Percentiles rank a stretch among this genome's conserved stretches.
phyloP scores from a whole-genome alignment of 2,797 vertebrate species.

The Glyptemys insculpta region DNA sequence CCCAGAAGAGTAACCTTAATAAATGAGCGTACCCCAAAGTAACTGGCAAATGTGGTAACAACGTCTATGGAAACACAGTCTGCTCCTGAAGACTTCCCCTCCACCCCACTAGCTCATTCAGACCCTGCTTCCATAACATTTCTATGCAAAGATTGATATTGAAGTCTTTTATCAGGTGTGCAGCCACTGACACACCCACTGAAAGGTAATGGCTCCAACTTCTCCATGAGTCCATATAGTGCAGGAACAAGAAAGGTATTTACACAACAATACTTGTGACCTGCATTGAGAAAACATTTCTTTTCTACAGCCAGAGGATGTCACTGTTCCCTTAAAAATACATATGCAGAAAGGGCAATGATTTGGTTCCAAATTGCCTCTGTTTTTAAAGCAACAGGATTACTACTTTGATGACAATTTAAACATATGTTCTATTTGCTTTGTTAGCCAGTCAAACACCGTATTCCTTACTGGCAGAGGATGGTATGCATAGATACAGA shows the following conservation, averaged over 20 bases:
- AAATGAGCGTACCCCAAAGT: too few relatives aligned
- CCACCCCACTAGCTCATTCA: background rate
- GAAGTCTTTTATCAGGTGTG: background rate
- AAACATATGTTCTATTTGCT: background rate
- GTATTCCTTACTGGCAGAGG: accelerated
- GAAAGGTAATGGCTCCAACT: background rate
- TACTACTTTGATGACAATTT: background rate
- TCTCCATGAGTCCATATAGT: accelerated
- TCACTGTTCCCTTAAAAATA: constrained; percentile 12
- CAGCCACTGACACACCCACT: background rate
- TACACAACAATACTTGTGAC: background rate
- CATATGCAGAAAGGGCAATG: accelerated
- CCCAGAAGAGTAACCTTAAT: too few relatives aligned
- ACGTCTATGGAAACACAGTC: background rate
- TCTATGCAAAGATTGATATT: background rate
- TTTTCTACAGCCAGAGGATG: constrained; percentile 39
- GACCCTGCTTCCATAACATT: background rate
- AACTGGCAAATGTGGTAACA: too few relatives aligned
- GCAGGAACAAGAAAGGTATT: background rate
- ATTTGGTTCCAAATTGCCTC: accelerated
- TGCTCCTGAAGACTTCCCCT: background rate
- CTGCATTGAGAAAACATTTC: background rate
- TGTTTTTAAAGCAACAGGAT: accelerated
- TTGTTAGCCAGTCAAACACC: background rate
- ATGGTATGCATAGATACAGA: accelerated